A percentile compares a stretch with the other conserved stretches of the same genome.
These are phyloP conservation scores for Drosophila pseudoobscura DNA, from an alignment of 1,140 invertebrate species.

Conservation along the genomic window DNA sequence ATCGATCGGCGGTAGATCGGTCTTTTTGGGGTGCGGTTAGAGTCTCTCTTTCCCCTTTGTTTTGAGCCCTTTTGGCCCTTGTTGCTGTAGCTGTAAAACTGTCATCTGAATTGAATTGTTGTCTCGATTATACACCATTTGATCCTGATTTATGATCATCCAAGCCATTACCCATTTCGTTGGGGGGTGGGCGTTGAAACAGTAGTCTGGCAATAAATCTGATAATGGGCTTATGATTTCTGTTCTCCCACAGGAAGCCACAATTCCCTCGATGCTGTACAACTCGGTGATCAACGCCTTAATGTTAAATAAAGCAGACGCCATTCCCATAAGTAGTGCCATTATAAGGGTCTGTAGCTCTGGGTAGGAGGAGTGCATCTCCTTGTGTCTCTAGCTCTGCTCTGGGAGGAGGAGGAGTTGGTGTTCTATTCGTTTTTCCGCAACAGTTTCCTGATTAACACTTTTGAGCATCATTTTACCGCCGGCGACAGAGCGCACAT, in stretches of 20 bases:
- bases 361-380: conserved; percentile 9
- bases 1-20: not conserved
- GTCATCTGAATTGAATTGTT: conserved; percentile 66
- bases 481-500: conserved; percentile 73
- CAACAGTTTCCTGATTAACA: conserved; percentile 80
- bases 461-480: conserved; percentile 78
- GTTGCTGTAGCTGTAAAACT: conserved; percentile 63
- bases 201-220: conserved; percentile 52
- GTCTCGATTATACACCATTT: conserved; percentile 8
- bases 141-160: conserved; percentile 72
- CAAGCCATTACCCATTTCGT: conserved; percentile 21
- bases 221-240: conserved; percentile 60
- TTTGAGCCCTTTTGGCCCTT: conserved; percentile 50
- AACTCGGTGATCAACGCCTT: conserved; percentile 33
- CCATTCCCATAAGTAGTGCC: conserved; percentile 13
- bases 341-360: conserved; percentile 61
- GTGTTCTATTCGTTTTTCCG: not conserved
- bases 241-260: conserved; percentile 8
- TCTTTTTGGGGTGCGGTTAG: conserved; percentile 48
- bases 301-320: conserved; percentile 40
- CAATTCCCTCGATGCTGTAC: too few species aligned
- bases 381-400: not conserved
- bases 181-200: conserved; percentile 35
- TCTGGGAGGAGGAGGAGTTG: too few species aligned
- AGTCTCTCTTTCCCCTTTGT: conserved; percentile 22